phyloP scores from a whole-genome alignment of 2,888 invertebrate genomes.

The Ptychoptera contaminata region DNA sequence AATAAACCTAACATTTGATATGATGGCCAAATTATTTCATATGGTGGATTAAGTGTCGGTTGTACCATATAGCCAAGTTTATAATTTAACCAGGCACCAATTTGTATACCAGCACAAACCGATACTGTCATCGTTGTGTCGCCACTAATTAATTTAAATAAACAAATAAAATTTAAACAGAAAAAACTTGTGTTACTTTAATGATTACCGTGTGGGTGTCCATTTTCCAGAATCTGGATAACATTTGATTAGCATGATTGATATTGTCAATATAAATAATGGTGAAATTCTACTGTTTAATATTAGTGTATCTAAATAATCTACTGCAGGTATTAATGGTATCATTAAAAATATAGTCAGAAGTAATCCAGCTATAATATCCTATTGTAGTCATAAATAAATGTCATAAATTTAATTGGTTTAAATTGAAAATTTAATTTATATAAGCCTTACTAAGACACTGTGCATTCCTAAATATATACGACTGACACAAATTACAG shows the following conservation, averaged over 20 bases:
- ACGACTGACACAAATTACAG: constrained; percentile 66
- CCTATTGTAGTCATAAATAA: constrained; percentile 39
- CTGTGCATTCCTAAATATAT: constrained; percentile 90
- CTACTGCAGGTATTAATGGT: constrained; percentile 57
- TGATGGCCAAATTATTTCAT: constrained; percentile 64
- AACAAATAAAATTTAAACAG: no score
- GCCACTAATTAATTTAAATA: constrained; percentile 41
- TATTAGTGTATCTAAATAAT: constrained; percentile 54
- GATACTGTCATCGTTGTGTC: constrained; percentile 81
- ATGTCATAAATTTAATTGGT: background rate
- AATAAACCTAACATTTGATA: constrained; percentile 50
- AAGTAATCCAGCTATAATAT: constrained; percentile 62
- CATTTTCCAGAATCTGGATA: constrained; percentile 73
- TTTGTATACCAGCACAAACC: constrained; percentile 59
- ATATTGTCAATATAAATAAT: constrained; percentile 41
- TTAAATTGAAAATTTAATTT: background rate
- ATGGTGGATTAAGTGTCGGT: constrained; percentile 48
- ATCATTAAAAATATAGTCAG: constrained; percentile 52
- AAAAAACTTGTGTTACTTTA: no score
- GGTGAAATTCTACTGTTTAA: constrained; percentile 52
- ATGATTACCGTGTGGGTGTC: constrained; percentile 68
- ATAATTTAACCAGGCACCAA: constrained; percentile 74
- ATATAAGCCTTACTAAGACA: constrained; percentile 45
- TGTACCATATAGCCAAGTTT: constrained; percentile 55
- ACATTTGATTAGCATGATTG: constrained; percentile 53